These are phyloP conservation scores for Catonia carolina DNA, from an alignment of 2,888 invertebrate genomes.

Conservation along the genomic window DNA sequence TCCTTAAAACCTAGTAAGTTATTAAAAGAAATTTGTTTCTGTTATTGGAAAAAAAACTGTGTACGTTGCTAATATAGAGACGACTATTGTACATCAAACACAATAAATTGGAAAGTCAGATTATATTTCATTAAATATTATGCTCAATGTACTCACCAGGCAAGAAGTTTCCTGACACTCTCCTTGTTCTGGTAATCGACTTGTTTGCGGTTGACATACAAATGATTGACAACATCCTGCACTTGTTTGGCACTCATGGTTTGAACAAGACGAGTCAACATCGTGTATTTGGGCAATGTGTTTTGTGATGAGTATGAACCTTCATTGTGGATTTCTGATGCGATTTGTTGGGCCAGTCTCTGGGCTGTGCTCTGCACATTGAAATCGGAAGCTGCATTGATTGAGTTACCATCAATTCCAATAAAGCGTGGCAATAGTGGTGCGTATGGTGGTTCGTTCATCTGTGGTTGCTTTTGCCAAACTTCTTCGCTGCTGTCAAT, in stretches of 20 bases:
- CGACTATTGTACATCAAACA: too few species aligned
- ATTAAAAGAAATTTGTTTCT: too few species aligned
- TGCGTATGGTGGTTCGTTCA: conserved; percentile 45
- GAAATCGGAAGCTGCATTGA: conserved; percentile 38
- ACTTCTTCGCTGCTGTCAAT: conserved; percentile 41
- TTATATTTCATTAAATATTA: too few species aligned
- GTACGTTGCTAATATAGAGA: too few species aligned
- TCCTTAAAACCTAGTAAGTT: too few species aligned
- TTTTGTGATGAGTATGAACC: conserved; percentile 51
- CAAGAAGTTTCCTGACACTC: too few species aligned
- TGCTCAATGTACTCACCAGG: too few species aligned
- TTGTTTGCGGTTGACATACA: conserved; percentile 44
- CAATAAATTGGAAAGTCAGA: too few species aligned
- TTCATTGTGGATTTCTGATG: conserved; percentile 52
- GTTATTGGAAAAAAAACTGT: too few species aligned
- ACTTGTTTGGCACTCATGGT: conserved; percentile 57
- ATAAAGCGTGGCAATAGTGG: conserved; percentile 47
- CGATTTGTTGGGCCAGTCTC: conserved; percentile 50
- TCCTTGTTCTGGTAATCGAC: conserved; percentile 41
- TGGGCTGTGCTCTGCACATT: conserved; percentile 38
- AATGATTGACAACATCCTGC: conserved; percentile 46
- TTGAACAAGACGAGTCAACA: conserved; percentile 52
- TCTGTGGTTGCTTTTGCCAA: conserved; percentile 43
- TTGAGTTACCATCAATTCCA: conserved; percentile 46
- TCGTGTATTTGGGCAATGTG: conserved; percentile 57